A percentile compares a stretch with the other conserved stretches of the same genome.
phyloP scores from a whole-genome alignment of 2,113 vertebrate species.

The Lycaon pictus region DNA sequence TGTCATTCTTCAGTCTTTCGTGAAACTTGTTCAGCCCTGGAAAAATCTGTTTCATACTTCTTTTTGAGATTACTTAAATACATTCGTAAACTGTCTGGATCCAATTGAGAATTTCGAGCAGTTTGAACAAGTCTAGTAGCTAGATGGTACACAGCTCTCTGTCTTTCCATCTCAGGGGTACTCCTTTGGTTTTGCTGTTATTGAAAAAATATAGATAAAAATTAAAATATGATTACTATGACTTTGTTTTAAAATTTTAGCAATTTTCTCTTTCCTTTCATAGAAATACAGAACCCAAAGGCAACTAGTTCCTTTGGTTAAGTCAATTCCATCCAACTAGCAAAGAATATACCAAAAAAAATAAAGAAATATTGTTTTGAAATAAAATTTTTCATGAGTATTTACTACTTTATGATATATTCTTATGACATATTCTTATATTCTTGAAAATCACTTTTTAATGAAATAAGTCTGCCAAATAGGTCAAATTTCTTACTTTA shows the following conservation, averaged over 20 bases:
- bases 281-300: constrained; percentile 11
- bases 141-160: constrained; percentile 92
- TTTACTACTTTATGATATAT: constrained; percentile 1
- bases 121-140: constrained; percentile 93
- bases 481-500: constrained; percentile 46
- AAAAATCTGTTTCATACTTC: constrained; percentile 90
- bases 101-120: constrained; percentile 95
- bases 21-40: constrained; percentile 63
- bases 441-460: constrained; percentile 24
- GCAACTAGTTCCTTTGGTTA: not conserved
- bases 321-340: constrained; percentile 4
- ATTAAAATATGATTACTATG: constrained; percentile 59
- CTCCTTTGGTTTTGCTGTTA: constrained; percentile 91
- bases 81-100: constrained; percentile 91
- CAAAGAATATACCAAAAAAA: not conserved
- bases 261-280: constrained; percentile 40
- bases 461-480: constrained; percentile 3
- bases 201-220: constrained; percentile 73
- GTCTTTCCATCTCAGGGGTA: constrained; percentile 89
- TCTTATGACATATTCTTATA: not conserved
- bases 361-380: constrained; percentile 20
- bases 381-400: constrained; percentile 43
- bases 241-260: constrained; percentile 8
- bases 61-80: constrained; percentile 94
- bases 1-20: constrained; percentile 61